phyloP scores from a whole-genome alignment of 2,888 invertebrate species.

The Apamea crenata region DNA sequence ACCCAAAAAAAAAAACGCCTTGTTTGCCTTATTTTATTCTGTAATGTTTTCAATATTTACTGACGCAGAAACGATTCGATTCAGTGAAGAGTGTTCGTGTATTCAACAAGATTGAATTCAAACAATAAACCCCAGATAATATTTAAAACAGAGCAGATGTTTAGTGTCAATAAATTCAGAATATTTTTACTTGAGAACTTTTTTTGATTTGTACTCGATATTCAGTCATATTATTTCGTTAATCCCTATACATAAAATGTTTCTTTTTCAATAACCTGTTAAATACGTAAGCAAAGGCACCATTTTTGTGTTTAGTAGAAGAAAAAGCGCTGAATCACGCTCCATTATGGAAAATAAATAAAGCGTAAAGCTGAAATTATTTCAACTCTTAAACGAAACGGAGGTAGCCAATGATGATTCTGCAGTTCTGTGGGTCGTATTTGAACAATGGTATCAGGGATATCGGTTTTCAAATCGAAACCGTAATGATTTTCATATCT shows the following conservation, averaged over 20 bases:
- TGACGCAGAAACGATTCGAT: slow-evolving; percentile 28
- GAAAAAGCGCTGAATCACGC: slow-evolving; percentile 79
- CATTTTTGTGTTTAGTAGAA: slow-evolving; percentile 69
- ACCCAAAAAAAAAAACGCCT: not conserved
- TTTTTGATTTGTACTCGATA: not conserved
- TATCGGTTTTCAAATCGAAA: slow-evolving; percentile 72
- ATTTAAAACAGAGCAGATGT: slow-evolving; percentile 15
- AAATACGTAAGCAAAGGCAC: slow-evolving; percentile 64
- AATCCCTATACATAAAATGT: not conserved
- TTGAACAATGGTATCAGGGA: slow-evolving; percentile 79
- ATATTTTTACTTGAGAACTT: slow-evolving; percentile 2
- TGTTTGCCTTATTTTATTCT: slow-evolving; percentile 31
- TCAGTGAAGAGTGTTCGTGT: slow-evolving; percentile 42
- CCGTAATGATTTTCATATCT: slow-evolving; percentile 28
- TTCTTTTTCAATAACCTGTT: slow-evolving; percentile 31
- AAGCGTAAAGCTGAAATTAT: slow-evolving; percentile 86
- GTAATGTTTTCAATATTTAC: slow-evolving; percentile 39
- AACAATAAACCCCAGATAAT: slow-evolving; percentile 25
- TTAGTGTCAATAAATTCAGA: slow-evolving; percentile 13
- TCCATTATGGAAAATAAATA: slow-evolving; percentile 86
- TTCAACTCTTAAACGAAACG: slow-evolving; percentile 84
- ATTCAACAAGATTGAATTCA: slow-evolving; percentile 32
- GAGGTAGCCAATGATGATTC: slow-evolving; percentile 80
- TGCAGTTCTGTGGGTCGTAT: slow-evolving; percentile 72
- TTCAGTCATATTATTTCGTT: slow-evolving; percentile 9